Conservation (phyloP, 2,797 vertebrate genomes). For the Urocyon cinereoargenteus region DNA sequence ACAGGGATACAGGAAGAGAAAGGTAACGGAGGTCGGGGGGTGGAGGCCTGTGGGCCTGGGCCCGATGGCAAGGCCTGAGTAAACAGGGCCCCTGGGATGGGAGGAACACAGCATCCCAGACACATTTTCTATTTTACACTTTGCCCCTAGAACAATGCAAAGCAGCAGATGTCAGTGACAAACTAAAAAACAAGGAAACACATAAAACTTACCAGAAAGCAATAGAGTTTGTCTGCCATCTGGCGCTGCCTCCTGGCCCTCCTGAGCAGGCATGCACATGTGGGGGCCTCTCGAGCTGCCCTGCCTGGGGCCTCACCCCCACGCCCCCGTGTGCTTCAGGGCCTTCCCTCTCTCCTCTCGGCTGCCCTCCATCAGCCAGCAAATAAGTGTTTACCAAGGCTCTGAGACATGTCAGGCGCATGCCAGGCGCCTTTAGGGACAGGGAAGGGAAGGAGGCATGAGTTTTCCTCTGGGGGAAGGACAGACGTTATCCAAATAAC, state of each 20-base stretch:
- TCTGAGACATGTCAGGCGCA: not conserved
- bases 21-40: not conserved
- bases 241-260: not conserved
- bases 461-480: not conserved
- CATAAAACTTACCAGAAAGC: not conserved
- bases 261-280: fast-evolving
- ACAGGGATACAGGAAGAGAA: not conserved
- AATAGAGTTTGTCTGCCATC: not conserved
- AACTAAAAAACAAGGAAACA: not conserved
- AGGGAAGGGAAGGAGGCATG: not conserved
- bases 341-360: not conserved
- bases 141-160: not conserved
- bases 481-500: fast-evolving
- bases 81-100: not conserved
- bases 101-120: not conserved
- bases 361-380: not conserved
- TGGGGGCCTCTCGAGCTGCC: not conserved
- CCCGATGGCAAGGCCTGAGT: not conserved
- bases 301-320: not conserved
- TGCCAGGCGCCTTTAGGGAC: not conserved
- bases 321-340: fast-evolving
- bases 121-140: not conserved
- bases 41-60: not conserved
- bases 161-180: not conserved
- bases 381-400: too few relatives aligned